Percentiles rank a stretch among this genome's conserved stretches.
Evolutionary conservation across 2,113 vertebrate genomes (phyloP).

Genomic region (Callopanchax toddi): DNA sequence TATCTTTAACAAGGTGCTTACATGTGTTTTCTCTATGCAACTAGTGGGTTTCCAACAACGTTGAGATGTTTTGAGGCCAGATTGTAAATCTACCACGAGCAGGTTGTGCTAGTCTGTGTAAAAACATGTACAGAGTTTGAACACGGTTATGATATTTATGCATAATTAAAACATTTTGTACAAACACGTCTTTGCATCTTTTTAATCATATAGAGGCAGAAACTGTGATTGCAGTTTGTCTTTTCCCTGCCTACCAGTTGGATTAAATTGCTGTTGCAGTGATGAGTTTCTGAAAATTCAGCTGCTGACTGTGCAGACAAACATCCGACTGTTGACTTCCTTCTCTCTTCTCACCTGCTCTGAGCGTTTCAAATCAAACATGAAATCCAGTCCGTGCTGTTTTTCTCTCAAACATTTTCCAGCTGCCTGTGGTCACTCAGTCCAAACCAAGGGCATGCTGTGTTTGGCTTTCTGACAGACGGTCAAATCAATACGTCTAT

Average conservation of each 20-base stretch:
- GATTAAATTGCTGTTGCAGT: too few species aligned
- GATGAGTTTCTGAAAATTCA: too few species aligned
- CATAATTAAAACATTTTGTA: conserved; percentile 73
- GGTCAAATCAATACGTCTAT: conserved; percentile 4
- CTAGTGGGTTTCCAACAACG: conserved; percentile 57
- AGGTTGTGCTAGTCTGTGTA: conserved; percentile 43
- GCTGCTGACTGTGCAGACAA: too few species aligned
- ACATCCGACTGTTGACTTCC: too few species aligned
- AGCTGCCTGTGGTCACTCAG: conserved; percentile 8
- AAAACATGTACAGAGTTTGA: conserved; percentile 58
- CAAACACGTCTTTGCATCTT: conserved; percentile 15
- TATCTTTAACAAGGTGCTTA: conserved; percentile 70
- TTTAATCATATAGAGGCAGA: background rate
- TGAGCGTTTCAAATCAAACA: too few species aligned
- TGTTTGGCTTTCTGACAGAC: conserved; percentile 18
- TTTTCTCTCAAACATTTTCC: conserved; percentile 9
- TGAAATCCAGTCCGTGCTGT: background rate
- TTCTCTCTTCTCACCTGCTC: too few species aligned
- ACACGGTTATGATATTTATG: conserved; percentile 58
- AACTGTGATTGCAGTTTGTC: background rate
- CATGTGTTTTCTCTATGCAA: conserved; percentile 78
- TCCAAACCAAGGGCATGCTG: conserved; percentile 15
- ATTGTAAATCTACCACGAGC: conserved; percentile 43
- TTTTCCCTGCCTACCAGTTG: too few species aligned
- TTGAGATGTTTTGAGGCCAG: conserved; percentile 39